Evolutionary conservation across 2,113 vertebrate species (phyloP), one percentile per base, ranked within the genome.

Genomic region (Lepisosteus osseus): DNA sequence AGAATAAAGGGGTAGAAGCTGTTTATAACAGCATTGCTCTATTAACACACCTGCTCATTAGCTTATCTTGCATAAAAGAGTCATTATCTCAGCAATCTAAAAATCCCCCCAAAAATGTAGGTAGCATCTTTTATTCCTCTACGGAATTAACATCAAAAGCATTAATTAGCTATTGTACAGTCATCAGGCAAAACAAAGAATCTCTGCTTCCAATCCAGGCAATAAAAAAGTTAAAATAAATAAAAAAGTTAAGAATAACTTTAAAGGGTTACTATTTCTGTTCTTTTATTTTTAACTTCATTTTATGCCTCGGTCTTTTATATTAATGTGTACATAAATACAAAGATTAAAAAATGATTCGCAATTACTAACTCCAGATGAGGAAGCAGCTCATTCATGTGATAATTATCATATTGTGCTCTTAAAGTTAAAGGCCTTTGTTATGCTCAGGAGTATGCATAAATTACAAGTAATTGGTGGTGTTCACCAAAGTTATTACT

Each of bases 401-500:
- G 54, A 42, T 59, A 69, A 59, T 55, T 55, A 57, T 69, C 67
- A 43, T 5, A 44, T 69, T 29, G 6, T n/a, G 40, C 57, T 57
- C 59, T 54, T 54, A 40, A 29, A 68, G 11, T 12, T 59, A 12
- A 59, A n/a, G 11, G 57, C n/a, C 57, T 59, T 59, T 59, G n/a
- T 59, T 15, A 13, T 2, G 2, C 12, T 67, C 45, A n/a, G 43
- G 42, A 40, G 41, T 57, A 14, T 56, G 67, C 67, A 56, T 59
- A 69, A 56, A 57, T 57, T 59, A 69, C 2, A 57, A 40, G 54
- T 69, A 69, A 69, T 57, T 54, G 70, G 8, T 6, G 63, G 14
- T 4, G 68, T 59, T 17, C 68, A 47, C 40, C 62, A 47, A 44
- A 72, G 64, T 78, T 77, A 85, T 76, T 80, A 68, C 72, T 43